Evolutionary conservation across 2,797 vertebrate species (phyloP), one percentile per base, ranked within the genome.

Genomic region (Aythya fuligula): DNA sequence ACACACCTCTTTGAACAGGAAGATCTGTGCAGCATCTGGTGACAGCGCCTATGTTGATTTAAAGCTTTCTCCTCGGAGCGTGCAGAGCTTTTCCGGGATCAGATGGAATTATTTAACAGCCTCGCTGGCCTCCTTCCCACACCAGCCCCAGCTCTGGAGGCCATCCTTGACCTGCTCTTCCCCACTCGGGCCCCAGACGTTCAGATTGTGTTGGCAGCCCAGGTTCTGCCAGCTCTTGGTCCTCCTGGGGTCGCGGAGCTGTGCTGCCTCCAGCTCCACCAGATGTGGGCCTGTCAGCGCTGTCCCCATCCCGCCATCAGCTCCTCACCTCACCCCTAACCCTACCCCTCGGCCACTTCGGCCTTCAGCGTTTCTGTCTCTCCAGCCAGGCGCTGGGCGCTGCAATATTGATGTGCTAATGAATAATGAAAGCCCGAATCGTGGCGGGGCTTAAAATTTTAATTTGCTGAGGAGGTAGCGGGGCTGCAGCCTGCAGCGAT

Each of bases 361-460:
- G 27, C n/a, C 56, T 61, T 34, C 38, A 4, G 6, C 8, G 20
- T 70, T 76, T 76, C 74, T 74, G 2, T 19, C 51, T 57, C 32
- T 58, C 47, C 39, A 73, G 72, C 70, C 28, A 28, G 80, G 41
- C 56, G 60, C 53, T 81, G 4, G 0, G 47, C 25, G 28, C 32
- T 89, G 49, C 73, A 94, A 87, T 88, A 93, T 90, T 92, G 43
- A 94, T 2, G 1, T 51, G 39, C 71, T 90, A 79, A 85, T 95
- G 90, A 93, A 93, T 95, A 96, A 96, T 95, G 71, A 87, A 95
- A 89, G 38, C 53, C 36, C 7, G 79, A 85, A 85, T 51, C 84
- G 82, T 79, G 43, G 56, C 49, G 47, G 24, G 49, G 28, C 58
- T 91, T 94, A 87, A 93, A 91, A 87, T 32, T 83, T 89, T 91